A percentile compares a stretch with the other conserved stretches of the same genome.
Evolutionary conservation across 2,797 vertebrate species (phyloP).

Genomic region (Phrynocephalus forsythii): DNA sequence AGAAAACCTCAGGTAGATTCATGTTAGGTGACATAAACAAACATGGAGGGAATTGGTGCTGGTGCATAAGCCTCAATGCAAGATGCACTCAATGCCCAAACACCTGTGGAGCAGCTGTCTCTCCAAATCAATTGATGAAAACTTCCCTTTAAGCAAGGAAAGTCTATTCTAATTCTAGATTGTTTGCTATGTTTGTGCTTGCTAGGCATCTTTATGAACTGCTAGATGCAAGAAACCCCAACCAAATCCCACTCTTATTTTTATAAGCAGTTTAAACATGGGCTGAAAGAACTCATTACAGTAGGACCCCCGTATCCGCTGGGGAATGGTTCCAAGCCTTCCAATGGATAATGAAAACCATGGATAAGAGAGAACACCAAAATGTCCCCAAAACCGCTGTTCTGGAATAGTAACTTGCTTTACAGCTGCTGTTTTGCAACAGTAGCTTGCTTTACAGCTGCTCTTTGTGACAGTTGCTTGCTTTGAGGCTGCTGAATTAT

Average conservation of each 20-base stretch:
- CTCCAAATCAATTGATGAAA: not conserved
- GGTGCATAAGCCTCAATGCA: not conserved
- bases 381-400: too few relatives aligned
- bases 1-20: not conserved
- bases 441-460: too few relatives aligned
- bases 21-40: not conserved
- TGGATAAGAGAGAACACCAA: too few relatives aligned
- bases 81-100: not conserved
- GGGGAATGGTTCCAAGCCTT: too few relatives aligned
- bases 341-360: too few relatives aligned
- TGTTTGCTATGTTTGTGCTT: not conserved
- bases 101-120: not conserved
- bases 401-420: too few relatives aligned
- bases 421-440: too few relatives aligned
- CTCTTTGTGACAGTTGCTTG: too few relatives aligned
- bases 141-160: not conserved
- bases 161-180: not conserved
- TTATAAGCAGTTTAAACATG: not conserved
- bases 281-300: not conserved
- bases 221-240: not conserved
- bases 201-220: not conserved
- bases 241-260: not conserved
- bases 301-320: too few relatives aligned
- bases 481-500: too few relatives aligned
- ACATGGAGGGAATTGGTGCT: too few relatives aligned